Percentiles rank a stretch among this genome's conserved stretches.
phyloP scores from a whole-genome alignment of 2,888 invertebrate species.

The Papilio elwesi region DNA sequence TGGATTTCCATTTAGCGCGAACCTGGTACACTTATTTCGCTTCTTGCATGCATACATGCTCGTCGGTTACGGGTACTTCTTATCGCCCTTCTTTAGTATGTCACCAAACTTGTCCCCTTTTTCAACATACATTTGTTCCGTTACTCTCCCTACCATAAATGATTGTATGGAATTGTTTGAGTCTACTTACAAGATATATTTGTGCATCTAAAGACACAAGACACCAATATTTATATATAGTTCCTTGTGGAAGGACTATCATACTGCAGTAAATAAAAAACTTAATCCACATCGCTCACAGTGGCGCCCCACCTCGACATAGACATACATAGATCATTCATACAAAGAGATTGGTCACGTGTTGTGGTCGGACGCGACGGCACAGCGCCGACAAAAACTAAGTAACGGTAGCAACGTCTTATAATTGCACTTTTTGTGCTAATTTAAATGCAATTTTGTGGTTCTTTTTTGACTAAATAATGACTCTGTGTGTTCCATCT shows the following conservation, averaged over 20 bases:
- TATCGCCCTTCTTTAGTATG: too few species aligned
- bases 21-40: too few species aligned
- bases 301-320: conserved; percentile 3
- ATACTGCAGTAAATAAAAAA: conserved; percentile 12
- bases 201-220: too few species aligned
- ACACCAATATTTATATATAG: too few species aligned
- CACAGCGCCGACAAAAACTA: conserved; percentile 28
- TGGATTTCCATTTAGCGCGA: too few species aligned
- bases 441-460: conserved; percentile 42
- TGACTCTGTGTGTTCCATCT: conserved; percentile 4
- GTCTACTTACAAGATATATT: neutral
- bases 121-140: too few species aligned
- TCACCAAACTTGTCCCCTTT: too few species aligned
- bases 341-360: conserved; percentile 24
- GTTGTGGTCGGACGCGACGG: conserved; percentile 20
- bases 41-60: too few species aligned
- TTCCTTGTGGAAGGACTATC: too few species aligned
- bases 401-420: conserved; percentile 40
- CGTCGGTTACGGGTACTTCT: too few species aligned
- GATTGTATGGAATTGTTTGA: too few species aligned
- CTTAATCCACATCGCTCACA: conserved; percentile 10
- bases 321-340: conserved; percentile 33
- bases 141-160: too few species aligned
- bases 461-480: conserved; percentile 14
- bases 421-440: conserved; percentile 43